Evolutionary conservation across 2,113 vertebrate genomes (phyloP).

Genomic region (Camelus bactrianus): DNA sequence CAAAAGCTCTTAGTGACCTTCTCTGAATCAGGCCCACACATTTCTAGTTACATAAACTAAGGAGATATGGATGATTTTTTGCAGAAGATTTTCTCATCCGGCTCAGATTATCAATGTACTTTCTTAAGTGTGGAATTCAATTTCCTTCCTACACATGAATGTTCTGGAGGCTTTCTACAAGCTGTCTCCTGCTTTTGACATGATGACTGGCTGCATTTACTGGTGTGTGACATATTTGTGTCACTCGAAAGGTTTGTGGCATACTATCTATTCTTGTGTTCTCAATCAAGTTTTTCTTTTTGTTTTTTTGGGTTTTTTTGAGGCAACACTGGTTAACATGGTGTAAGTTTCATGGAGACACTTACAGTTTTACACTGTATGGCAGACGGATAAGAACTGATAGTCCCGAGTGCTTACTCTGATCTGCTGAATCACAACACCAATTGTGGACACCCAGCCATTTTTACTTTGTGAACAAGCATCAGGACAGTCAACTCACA

Average conservation of each 20-base stretch:
- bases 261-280: constrained; percentile 9
- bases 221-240: constrained; percentile 8
- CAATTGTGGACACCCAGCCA: no score
- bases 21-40: not conserved
- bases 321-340: not conserved
- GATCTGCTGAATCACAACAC: not conserved
- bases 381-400: not conserved
- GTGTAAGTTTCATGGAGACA: not conserved
- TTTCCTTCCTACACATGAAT: not conserved
- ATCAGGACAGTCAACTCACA: constrained; percentile 84
- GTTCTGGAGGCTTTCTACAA: constrained; percentile 16
- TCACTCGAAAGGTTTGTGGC: constrained; percentile 52
- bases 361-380: not conserved
- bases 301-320: not conserved
- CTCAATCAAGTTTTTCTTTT: not conserved
- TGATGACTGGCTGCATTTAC: not conserved
- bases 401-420: not conserved
- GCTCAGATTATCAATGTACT: constrained; percentile 46
- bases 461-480: not conserved
- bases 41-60: constrained; percentile 19
- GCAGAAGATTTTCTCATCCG: constrained; percentile 11
- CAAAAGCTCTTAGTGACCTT: not conserved
- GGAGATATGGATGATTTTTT: not conserved
- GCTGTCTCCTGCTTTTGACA: not conserved
- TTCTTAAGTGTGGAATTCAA: constrained; percentile 25